Base-by-base conservation (phyloP, 2,113 vertebrate genomes). In the Pelodiscus sinensis region DNA sequence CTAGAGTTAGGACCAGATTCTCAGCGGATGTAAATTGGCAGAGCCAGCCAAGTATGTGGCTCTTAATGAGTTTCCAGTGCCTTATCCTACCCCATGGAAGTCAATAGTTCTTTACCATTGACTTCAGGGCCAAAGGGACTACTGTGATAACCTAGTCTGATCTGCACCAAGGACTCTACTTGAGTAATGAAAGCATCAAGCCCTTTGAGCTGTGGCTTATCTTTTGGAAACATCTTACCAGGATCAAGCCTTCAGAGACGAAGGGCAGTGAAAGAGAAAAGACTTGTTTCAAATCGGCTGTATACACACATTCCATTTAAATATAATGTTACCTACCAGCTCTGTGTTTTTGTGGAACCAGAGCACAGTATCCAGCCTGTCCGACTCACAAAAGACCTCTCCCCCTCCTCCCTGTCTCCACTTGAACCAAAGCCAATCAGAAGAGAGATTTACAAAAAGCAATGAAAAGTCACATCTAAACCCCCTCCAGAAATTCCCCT, bases 11-110 rank as follows among this genome's bases (percentile, higher is more conserved):
- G 68, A 93, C 52, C 52, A 80, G 52, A 21, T 92, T 56, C 84
- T 87, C 52, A 56, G 54, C n/a, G 35, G 90, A 56, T 60, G 90
- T 27, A 6, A 90, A 78, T 85, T 92, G 79, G 71, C 62, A 14
- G 0, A 56, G 27, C 88, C 90, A 91, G 82, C 62, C 0, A 2
- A 88, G 60, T 22, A 81, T 86, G 29, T 78, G 78, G 8, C 44
- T 50, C 38, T 4, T 22, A 77, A 50, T 50, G 6, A 50, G 24
- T 38, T 95, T 92, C 89, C 82, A 50, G 71, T 21, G 44, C 27
- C 44, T 68, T 60, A 60, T 81, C 1, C 0, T 27, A 9, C 86
- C 35, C 78, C 44, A 10, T 56, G 87, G 84, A 54, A 79, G 65
- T 29, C 18, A 60, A 38, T 3, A 25, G 81, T 89, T 51, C 19